These are phyloP conservation scores for Poecilia gillii DNA, from an alignment of 2,797 vertebrate genomes.

Conservation along the genomic window DNA sequence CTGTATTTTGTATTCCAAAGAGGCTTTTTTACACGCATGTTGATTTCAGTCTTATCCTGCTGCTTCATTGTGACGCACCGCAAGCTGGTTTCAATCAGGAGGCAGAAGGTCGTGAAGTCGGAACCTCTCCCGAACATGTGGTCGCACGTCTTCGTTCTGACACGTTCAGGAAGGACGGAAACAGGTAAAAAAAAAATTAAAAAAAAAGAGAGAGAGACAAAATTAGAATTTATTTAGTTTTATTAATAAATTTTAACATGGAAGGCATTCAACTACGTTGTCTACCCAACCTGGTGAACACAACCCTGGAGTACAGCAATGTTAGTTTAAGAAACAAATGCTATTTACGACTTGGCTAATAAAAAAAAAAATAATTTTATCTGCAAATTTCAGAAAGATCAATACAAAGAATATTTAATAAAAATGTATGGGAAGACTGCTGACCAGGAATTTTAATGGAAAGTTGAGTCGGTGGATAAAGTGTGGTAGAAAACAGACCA, in stretches of 20 bases:
- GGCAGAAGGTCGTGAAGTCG: conserved; percentile 98
- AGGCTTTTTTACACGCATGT: conserved; percentile 74
- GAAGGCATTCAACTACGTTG: background rate
- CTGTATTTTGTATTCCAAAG: conserved; percentile 90
- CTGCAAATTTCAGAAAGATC: background rate
- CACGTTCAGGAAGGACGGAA: background rate
- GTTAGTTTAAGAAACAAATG: background rate
- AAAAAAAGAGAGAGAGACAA: background rate
- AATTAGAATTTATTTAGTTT: background rate
- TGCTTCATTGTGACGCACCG: conserved; percentile 50
- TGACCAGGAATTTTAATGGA: background rate
- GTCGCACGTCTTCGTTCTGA: conserved; percentile 97
- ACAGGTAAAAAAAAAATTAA: background rate
- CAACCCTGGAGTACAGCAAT: background rate
- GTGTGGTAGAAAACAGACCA: background rate
- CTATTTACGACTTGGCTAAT: background rate
- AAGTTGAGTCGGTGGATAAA: background rate
- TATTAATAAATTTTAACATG: background rate
- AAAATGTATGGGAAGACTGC: background rate
- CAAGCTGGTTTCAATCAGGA: conserved; percentile 87
- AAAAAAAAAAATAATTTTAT: background rate
- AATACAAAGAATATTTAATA: background rate
- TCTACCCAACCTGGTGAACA: background rate
- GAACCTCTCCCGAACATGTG: conserved; percentile 96
- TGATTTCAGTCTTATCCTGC: conserved; percentile 67